Evolutionary conservation across 2,888 invertebrate species (phyloP), one percentile per base, ranked within the genome.

Genomic region (Ectobius pallidus): DNA sequence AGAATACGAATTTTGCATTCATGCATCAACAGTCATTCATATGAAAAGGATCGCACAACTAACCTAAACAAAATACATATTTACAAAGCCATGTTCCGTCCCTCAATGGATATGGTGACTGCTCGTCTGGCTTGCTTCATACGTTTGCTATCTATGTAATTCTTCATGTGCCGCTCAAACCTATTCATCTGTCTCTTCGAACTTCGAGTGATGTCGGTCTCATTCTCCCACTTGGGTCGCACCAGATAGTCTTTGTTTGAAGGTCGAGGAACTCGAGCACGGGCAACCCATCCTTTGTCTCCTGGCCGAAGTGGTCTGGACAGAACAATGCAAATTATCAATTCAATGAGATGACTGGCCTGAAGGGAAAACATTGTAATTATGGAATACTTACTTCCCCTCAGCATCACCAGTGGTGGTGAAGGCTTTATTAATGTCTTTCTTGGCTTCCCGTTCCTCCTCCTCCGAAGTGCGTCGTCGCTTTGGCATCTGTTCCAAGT

Each of bases 221-320:
- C 97, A 75, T 91, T 89, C 76, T 92, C 92, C 89, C 95, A 96
- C 83, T 93, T 94, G 16, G 99, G 99, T 67, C 99, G 87, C 78
- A 94, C 91, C 69, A 99, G 93, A 84, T 99, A 99, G 84, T 99
- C 99, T 85, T 96, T 98, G 82, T 92, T 96, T 67, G 97, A 96
- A 27, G 97, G 97, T 81, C 90, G 84, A 25, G 99, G 99, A 72
- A 99, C 99, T 73, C 99, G 88, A 16, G 99, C 99, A 80, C 99
- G 87, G 39, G 92, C 91, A 76, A 97, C 91, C 96, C 96, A 99
- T 49, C 98, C 99, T 77, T 93, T 92, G 81, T 97, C 97, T 73
- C 99, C 99, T 0, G 98, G 98, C 72, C 96, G 88, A 74, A 95
- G 84, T 69, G 90, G 86, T 81, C 92, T 92, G 75, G 1, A 58